Evolutionary conservation across 2,888 invertebrate species (phyloP), one percentile per base, ranked within the genome.

Genomic region (Thumatha senex): DNA sequence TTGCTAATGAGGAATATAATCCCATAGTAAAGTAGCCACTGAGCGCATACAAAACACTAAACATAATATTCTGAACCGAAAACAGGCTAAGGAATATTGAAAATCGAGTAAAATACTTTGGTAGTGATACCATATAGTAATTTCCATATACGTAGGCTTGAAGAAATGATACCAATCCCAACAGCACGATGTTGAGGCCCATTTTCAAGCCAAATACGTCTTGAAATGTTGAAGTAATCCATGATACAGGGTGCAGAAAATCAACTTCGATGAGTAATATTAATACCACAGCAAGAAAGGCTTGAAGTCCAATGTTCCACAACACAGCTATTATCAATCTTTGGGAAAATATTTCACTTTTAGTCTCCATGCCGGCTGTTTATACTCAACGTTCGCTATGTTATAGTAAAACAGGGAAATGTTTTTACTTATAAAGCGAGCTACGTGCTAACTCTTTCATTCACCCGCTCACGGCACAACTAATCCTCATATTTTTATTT

Each of bases 61-160:
- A 84, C 30, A 93, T 70, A 1, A 93, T 61, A 56, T 94, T 93
- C 67, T 94, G 94, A 0, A 93, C 55, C 0, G 94, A 92, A 62
- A 95, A 93, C 62, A 94, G 87, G 34, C 92, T 92, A 31, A 94
- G 72, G 45, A 96, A 86, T 84, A 94, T 94, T 2, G 92, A 92
- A 67, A 95, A 95, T 67, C 96, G 92, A 11, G 94, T 95, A 35
- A 93, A 92, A 56, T 93, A 92, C 67, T 94, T 95, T 0, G 92
- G 89, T 34, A 93, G 84, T 43, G 93, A 92, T 14, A 92, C 85
- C 18, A 95, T 89, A 65, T 95, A 95, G 60, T 94, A 94, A 72
- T 94, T 95, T 40, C 95, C 95, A 70, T 95, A 94, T 33, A 95
- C 90, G 36, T 95, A 87, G n/a, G 96, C 95, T 83, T 96, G 95